These are phyloP conservation scores for Notolabrus celidotus DNA, from an alignment of 2,797 vertebrate genomes.

Conservation along the genomic window DNA sequence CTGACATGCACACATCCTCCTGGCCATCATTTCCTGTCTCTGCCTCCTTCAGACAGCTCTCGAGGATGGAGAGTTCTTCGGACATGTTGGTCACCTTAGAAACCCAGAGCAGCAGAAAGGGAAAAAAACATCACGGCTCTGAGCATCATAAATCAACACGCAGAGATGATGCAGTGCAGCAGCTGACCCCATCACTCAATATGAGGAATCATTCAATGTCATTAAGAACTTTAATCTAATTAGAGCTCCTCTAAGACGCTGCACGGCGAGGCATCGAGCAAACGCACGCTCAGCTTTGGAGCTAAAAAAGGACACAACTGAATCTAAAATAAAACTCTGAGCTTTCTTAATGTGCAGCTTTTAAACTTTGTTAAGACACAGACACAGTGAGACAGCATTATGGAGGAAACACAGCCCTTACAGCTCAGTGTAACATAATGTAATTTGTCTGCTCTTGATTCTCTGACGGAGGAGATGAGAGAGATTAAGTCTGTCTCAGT, in stretches of 20 bases:
- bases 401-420: background rate
- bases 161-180: slow-evolving; percentile 43
- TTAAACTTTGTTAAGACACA: background rate
- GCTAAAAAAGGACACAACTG: slow-evolving; percentile 14
- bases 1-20: slow-evolving; percentile 89
- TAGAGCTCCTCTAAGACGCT: slow-evolving; percentile 53
- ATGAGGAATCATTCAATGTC: slow-evolving; percentile 60
- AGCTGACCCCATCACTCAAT: slow-evolving; percentile 37
- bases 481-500: background rate
- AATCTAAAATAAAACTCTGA: background rate
- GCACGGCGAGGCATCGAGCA: slow-evolving; percentile 12
- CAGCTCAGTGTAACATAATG: slow-evolving; percentile 17
- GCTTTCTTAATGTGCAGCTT: background rate
- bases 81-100: slow-evolving; percentile 97
- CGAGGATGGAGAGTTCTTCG: slow-evolving; percentile 93
- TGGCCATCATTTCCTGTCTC: slow-evolving; percentile 87
- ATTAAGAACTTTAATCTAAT: slow-evolving; percentile 71
- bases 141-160: slow-evolving; percentile 4
- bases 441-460: slow-evolving; percentile 30
- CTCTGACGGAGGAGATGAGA: slow-evolving; percentile 20
- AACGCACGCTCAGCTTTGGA: slow-evolving; percentile 10
- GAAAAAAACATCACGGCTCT: background rate
- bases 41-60: slow-evolving; percentile 93
- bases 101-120: slow-evolving; percentile 11
- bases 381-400: slow-evolving; percentile 9